Percentiles rank a stretch among this genome's conserved stretches.
Evolutionary conservation across 2,888 invertebrate genomes (phyloP).

Genomic region (Meandrusa payeni): DNA sequence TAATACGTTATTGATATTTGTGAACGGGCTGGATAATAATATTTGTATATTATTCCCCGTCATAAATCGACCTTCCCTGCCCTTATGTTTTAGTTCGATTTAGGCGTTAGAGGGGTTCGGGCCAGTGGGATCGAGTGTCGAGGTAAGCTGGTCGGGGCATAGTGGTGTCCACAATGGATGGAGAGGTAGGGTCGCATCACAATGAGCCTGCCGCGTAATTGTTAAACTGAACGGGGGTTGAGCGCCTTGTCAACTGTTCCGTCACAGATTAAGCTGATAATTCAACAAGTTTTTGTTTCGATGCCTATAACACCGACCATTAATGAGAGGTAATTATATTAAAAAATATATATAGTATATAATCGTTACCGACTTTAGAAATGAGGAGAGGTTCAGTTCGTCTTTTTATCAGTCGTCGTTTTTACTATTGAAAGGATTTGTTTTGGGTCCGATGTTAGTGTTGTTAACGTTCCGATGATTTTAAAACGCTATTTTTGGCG

Average conservation of each 20-base stretch:
- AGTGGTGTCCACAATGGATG: constrained; percentile 72
- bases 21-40: constrained; percentile 78
- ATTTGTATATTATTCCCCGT: constrained; percentile 67
- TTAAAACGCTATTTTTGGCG: no score
- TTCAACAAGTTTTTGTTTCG: constrained; percentile 27
- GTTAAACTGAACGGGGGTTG: constrained; percentile 78
- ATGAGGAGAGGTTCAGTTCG: no score
- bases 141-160: constrained; percentile 44
- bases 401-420: no score
- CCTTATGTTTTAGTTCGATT: constrained; percentile 26
- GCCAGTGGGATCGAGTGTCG: constrained; percentile 38
- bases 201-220: constrained; percentile 77
- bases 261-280: constrained; percentile 57
- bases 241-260: constrained; percentile 74
- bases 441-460: neutral
- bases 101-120: constrained; percentile 32
- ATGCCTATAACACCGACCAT: constrained; percentile 13
- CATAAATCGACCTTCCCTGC: constrained; percentile 45
- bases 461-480: no score
- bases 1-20: constrained; percentile 80
- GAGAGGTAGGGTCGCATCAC: constrained; percentile 71
- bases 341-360: no score
- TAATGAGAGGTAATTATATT: constrained; percentile 13
- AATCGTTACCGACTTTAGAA: no score
- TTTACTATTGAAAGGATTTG: no score